Conservation (phyloP, 2,113 vertebrate species). For the Todiramphus chloris region DNA sequence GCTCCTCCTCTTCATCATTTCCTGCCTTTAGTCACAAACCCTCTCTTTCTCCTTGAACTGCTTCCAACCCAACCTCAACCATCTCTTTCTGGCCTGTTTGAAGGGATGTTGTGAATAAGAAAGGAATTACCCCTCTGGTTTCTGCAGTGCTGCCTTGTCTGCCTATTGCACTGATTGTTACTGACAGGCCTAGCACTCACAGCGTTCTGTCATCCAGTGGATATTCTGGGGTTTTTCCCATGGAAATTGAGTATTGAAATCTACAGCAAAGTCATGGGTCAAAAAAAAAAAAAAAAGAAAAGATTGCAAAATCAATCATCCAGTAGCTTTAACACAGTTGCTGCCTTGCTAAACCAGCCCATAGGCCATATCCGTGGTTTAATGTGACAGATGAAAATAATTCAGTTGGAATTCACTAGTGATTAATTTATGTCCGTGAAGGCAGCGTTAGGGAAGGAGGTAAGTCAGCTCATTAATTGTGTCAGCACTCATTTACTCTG, state of each 20-base stretch:
- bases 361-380: not conserved
- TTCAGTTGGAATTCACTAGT: not conserved
- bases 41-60: not conserved
- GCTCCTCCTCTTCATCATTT: not conserved
- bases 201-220: not conserved
- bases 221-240: not conserved
- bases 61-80: not conserved
- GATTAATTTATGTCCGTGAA: not conserved
- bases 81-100: not conserved
- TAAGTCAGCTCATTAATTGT: not conserved
- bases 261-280: not conserved
- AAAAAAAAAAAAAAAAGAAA: not conserved
- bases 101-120: not conserved
- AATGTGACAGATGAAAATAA: not conserved
- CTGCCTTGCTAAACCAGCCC: not conserved
- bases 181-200: not conserved
- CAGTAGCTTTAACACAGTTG: not conserved
- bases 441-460: not conserved
- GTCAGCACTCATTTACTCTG: not conserved
- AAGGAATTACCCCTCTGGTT: not conserved
- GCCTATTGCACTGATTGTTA: not conserved
- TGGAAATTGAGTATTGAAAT: not conserved
- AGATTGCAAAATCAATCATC: not conserved
- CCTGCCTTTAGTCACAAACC: not conserved
- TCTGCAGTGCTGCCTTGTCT: not conserved